Base-by-base conservation (phyloP, 2,113 vertebrate genomes). In the Rhegmatorhina hoffmannsi region DNA sequence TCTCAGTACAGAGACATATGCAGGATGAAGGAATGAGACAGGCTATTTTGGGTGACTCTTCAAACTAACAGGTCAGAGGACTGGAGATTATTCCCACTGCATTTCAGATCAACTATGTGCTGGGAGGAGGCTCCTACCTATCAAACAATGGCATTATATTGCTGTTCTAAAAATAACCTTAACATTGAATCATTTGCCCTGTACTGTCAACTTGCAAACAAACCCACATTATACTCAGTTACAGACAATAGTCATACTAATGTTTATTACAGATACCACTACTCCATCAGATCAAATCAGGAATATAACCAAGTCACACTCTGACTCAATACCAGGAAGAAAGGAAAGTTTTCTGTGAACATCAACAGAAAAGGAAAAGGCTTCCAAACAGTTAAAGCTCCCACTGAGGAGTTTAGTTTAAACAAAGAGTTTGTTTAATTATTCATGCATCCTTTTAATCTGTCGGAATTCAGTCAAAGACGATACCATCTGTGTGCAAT, bases 41-140 rank as follows among this genome's bases (percentile, higher is more conserved):
- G 13, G 49, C 78, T 95, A 95, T 94, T 97, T 95, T 68, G 46
- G 81, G 94, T 52, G n/a, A 84, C 82, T 84, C 55, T 87, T 89
- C 80, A 94, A 89, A 75, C 86, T 80, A 74, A 43, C 31, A 64
- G 77, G 47, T 74, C 95, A 91, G 60, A 90, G 90, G n/a, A 60
- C 75, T 81, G 60, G 73, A 96, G 77, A 75, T 68, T 84, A 68
- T 76, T 84, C 68, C 75, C 38, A 40, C 44, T 63, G 67, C 79
- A 73, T 86, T 95, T 62, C 67, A 83, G 88, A 88, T 64, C 77
- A 87, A 14, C 87, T 38, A 1, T 19, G 1, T 62, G 28, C 50
- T 38, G 31, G 49, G 17, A 67, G 34, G n/a, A 75, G 44, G 73
- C 28, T 84, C 70, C 91, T 73, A 23, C 53, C 60, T 87, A 93